Percentiles rank a stretch among this genome's conserved stretches.
Conservation (phyloP, 1,140 invertebrate species). For the Maniola jurtina region DNA sequence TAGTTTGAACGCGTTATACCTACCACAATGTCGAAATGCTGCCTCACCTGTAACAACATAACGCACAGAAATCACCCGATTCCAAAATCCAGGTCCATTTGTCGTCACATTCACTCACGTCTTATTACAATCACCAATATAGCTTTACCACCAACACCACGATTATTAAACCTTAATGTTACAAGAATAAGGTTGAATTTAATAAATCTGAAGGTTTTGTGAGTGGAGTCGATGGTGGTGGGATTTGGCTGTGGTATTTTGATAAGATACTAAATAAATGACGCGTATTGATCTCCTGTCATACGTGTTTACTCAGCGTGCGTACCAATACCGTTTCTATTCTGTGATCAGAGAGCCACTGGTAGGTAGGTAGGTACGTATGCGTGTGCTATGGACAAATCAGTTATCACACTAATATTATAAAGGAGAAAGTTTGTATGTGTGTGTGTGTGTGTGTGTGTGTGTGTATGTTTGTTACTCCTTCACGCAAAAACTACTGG, state of each 20-base stretch:
- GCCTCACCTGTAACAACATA: constrained; percentile 43
- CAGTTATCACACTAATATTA: neutral
- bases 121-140: constrained; percentile 20
- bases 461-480: no score
- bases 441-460: no score
- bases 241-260: constrained; percentile 48
- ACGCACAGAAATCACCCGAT: constrained; percentile 21
- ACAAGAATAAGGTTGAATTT: constrained; percentile 39
- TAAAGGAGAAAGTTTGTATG: no score
- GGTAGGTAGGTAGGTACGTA: neutral
- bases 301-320: constrained; percentile 54
- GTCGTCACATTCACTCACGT: constrained; percentile 40
- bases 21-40: neutral
- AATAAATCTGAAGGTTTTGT: neutral
- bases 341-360: neutral
- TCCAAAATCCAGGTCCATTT: constrained; percentile 34
- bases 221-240: constrained; percentile 19
- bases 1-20: no score
- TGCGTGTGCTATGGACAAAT: constrained; percentile 1
- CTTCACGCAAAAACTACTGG: no score
- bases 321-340: constrained; percentile 23
- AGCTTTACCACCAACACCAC: neutral
- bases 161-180: neutral
- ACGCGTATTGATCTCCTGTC: constrained; percentile 62
- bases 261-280: constrained; percentile 69